Percentiles rank a stretch among this genome's conserved stretches.
These are phyloP conservation scores for Drosophila saltans DNA, from an alignment of 1,140 invertebrate genomes.

Conservation along the genomic window DNA sequence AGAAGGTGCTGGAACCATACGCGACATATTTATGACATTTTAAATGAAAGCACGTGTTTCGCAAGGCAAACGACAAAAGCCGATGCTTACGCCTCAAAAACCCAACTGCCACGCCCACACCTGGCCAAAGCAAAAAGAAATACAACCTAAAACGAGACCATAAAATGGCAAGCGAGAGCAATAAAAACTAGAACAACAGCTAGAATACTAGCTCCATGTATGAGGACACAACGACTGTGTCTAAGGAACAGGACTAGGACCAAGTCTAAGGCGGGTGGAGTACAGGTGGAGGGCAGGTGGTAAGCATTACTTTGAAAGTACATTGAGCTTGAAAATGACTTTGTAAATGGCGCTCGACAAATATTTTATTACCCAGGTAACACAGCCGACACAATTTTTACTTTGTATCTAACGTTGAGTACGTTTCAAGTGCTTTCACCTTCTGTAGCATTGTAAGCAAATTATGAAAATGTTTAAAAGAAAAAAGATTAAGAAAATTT, in stretches of 20 bases:
- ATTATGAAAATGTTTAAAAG: background rate
- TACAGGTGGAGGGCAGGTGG: conserved; percentile 51
- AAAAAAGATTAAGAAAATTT: background rate
- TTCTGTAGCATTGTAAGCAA: background rate
- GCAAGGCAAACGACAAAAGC: conserved; percentile 42
- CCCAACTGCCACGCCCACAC: conserved; percentile 21
- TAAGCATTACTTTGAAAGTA: conserved; percentile 73
- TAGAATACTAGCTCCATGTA: conserved; percentile 11
- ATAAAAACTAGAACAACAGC: conserved; percentile 79
- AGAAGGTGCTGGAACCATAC: conserved; percentile 11
- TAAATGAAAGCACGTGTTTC: conserved; percentile 74
- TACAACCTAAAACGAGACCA: conserved; percentile 65
- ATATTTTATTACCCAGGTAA: conserved; percentile 70
- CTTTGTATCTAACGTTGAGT: conserved; percentile 35
- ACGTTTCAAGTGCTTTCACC: background rate
- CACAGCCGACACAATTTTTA: conserved; percentile 68
- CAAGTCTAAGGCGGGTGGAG: background rate
- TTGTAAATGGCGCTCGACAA: conserved; percentile 80
- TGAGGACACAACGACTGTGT: background rate
- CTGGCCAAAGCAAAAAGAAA: conserved; percentile 9
- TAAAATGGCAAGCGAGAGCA: conserved; percentile 71
- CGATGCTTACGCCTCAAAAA: conserved; percentile 44
- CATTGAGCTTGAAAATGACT: conserved; percentile 82
- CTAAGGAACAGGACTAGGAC: background rate
- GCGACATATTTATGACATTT: conserved; percentile 69